phyloP scores from a whole-genome alignment of 2,888 invertebrate species.

The Agonum fuliginosum region DNA sequence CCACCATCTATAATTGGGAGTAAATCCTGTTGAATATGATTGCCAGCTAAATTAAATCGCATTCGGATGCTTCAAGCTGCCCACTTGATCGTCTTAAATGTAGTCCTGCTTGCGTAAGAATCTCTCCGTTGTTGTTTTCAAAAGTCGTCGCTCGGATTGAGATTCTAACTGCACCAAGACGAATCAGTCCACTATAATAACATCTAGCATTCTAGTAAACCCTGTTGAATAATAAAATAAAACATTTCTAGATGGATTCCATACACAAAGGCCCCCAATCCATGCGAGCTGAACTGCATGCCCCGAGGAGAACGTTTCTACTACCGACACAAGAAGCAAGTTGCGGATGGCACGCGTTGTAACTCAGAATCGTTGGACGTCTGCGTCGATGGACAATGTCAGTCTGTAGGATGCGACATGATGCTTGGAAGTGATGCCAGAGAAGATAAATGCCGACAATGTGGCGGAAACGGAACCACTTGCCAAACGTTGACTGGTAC shows the following conservation, averaged over 20 bases:
- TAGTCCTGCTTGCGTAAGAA: too few relatives aligned
- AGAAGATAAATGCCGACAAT: slow-evolving; percentile 93
- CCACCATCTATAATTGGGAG: too few relatives aligned
- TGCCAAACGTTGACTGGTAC: slow-evolving; percentile 87
- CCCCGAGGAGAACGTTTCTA: slow-evolving; percentile 94
- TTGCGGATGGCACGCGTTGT: slow-evolving; percentile 90
- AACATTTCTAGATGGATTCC: slow-evolving; percentile 84
- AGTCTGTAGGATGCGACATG: slow-evolving; percentile 96
- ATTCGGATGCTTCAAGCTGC: too few relatives aligned
- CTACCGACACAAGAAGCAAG: slow-evolving; percentile 87
- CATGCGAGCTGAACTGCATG: slow-evolving; percentile 97
- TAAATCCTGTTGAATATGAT: too few relatives aligned
- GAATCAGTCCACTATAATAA: too few relatives aligned
- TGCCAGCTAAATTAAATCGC: too few relatives aligned
- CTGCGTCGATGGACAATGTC: slow-evolving; percentile 95
- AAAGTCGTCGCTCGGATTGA: too few relatives aligned
- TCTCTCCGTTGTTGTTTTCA: too few relatives aligned
- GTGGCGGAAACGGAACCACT: slow-evolving; percentile 92
- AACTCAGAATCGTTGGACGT: slow-evolving; percentile 89
- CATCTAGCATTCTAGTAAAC: too few relatives aligned
- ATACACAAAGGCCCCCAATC: slow-evolving; percentile 89
- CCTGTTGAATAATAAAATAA: too few relatives aligned
- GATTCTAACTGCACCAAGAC: too few relatives aligned
- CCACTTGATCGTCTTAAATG: too few relatives aligned
- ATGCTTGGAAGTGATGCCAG: slow-evolving; percentile 90